Evolutionary conservation across 1,140 invertebrate species (phyloP).

Genomic region (Cryptotermes secundus): DNA sequence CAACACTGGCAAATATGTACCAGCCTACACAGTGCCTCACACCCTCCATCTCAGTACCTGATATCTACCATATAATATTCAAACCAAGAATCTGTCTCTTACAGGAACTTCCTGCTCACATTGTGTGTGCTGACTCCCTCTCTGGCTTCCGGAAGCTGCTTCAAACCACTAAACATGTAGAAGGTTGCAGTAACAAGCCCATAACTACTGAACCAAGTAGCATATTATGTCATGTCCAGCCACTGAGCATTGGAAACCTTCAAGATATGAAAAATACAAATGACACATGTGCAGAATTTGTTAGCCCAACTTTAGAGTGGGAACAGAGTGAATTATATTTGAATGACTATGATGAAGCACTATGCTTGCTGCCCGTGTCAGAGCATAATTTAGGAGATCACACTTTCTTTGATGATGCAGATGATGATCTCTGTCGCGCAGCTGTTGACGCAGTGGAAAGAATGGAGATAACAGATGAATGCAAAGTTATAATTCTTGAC

Average conservation of each 20-base stretch:
- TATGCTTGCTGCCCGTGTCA: background rate
- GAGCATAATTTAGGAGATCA: background rate
- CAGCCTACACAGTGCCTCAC: too few species aligned
- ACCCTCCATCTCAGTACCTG: too few species aligned
- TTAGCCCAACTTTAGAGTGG: too few species aligned
- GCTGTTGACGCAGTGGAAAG: background rate
- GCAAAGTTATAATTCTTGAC: background rate
- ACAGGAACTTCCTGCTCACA: slow-evolving; percentile 47
- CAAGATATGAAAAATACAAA: too few species aligned
- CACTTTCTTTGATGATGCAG: background rate
- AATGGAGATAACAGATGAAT: background rate
- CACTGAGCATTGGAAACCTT: too few species aligned
- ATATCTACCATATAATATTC: too few species aligned
- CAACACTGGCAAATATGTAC: too few species aligned
- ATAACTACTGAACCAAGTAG: too few species aligned
- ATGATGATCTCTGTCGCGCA: background rate
- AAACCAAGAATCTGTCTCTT: slow-evolving; percentile 27
- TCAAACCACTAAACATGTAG: background rate
- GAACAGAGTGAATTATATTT: background rate
- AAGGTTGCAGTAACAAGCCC: too few species aligned
- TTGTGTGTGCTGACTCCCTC: slow-evolving; percentile 59
- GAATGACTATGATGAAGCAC: background rate
- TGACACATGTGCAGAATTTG: too few species aligned
- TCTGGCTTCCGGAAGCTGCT: slow-evolving; percentile 50
- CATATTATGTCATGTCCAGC: too few species aligned